Evolutionary conservation across 1,140 invertebrate species (phyloP), one percentile per base, ranked within the genome.

Genomic region (Tetragnatha versicolor): DNA sequence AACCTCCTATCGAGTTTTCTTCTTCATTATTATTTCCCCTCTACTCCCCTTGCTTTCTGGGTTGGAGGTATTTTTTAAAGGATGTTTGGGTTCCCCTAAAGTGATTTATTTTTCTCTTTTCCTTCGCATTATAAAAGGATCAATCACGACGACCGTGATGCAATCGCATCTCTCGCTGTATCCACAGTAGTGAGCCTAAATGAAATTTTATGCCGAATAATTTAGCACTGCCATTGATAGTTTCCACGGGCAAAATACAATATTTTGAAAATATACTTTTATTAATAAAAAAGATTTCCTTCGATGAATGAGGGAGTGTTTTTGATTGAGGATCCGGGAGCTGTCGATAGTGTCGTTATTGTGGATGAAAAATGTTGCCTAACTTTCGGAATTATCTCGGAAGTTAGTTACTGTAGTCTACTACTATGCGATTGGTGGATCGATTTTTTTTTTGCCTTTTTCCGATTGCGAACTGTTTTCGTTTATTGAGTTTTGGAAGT

Each of bases 1-100:
- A 55, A 55, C 68, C 47, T 72, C 51, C 31, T 31, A 49, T 6
- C 31, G 55, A 29, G 47, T 37, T 12, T 37, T 14, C 5, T 17
- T 55, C 39, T n/a, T n/a, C n/a, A n/a, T n/a, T n/a, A n/a, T n/a
- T n/a, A n/a, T n/a, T n/a, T 60, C n/a, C 9, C 12, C 29, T 60
- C 14, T 31, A 2, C 14, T 31, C n/a, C 20, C 25, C 9, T 61
- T 33, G n/a, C 9, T 5, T 22, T 45, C 39, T 49, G 33, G 29
- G 33, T n/a, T 79, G n/a, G 14, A 47, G 42, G 37, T 73, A 73
- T 60, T 60, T 77, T 65, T 77, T 77, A 63, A 65, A 77, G 42
- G 42, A 53, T 75, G 39, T 51, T 51, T 65, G 60, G 47, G 29
- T 65, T 25, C 49, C 61, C 61, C 17, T 53, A 77, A 77, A 77